Conservation (phyloP, 2,797 vertebrate species). For the Clarias fuscus region DNA sequence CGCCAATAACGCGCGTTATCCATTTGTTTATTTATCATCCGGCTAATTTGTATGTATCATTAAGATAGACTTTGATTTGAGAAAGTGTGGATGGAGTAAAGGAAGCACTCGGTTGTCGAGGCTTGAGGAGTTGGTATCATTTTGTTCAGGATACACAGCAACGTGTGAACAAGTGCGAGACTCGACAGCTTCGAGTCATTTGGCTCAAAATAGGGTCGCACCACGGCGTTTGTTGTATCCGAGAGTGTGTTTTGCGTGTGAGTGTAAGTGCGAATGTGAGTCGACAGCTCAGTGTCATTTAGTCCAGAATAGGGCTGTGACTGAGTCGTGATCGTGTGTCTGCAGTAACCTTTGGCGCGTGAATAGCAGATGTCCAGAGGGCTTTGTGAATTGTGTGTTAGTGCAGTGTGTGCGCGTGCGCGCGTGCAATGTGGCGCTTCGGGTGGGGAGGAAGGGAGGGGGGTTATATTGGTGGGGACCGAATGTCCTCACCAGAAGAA, state of each 20-base stretch:
- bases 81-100: no score
- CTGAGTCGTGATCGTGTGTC: constrained; percentile 51
- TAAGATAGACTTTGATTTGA: background rate
- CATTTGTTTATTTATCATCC: background rate
- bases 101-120: background rate
- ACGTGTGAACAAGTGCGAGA: constrained; percentile 9
- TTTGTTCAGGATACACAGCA: background rate
- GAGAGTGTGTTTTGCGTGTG: background rate
- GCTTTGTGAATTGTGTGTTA: background rate
- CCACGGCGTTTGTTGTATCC: background rate
- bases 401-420: background rate
- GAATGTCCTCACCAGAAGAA: background rate
- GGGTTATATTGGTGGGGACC: background rate
- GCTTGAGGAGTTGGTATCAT: background rate
- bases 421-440: background rate
- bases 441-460: no score
- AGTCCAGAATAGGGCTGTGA: constrained; percentile 10
- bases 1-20: background rate
- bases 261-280: background rate
- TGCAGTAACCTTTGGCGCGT: constrained; percentile 41
- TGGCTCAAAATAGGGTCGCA: constrained; percentile 15
- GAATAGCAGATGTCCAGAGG: constrained; percentile 39
- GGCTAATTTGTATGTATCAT: background rate
- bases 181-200: background rate
- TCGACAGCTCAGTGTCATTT: constrained; percentile 6